Base-by-base conservation (phyloP, 2,797 vertebrate genomes). In the Serranus cabrilla region DNA sequence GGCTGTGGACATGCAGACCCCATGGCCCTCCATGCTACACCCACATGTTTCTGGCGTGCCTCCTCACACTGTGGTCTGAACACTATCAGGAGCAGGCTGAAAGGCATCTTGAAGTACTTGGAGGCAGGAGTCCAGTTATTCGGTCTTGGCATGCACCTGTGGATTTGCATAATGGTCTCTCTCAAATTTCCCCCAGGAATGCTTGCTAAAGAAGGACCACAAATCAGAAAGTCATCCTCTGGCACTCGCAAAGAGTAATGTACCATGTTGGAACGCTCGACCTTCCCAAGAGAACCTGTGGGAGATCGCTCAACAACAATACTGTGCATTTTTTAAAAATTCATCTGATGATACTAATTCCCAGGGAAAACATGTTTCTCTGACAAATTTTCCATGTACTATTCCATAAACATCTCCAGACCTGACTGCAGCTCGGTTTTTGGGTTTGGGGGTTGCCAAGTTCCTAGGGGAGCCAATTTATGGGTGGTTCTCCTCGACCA, bases 71-170 rank as follows among this genome's bases (percentile, higher is more conserved):
- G 89, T 88, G 85, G 84, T 91, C 85, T 88, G 83, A 93, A 85
- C 81, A 71, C 80, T 78, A 88, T 84, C 86, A 86, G 85, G 72
- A 88, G 83, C 74, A 55, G 69, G 79, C 84, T 76, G 74, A 81
- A 85, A 86, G 85, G 84, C 94, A 94, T 95, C 93, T 95, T 94
- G 94, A 94, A 95, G 87, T 90, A 93, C 92, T 95, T 93, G 88
- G 88, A 93, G 77, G 76, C 76, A 84, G 73, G 43, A 81, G 83
- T 90, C 89, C 83, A 84, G 80, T 91, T 92, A 89, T 91, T 87
- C 80, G 85, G 82, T 90, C 91, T 92, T 93, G 92, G 93, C 92
- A 91, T 90, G 84, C 91, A 91, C 91, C 89, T 92, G 91, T 83
- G 83, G 84, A 95, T 95, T 95, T 94, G 92, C 94, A 95, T 95